Percentiles rank a stretch among this genome's conserved stretches.
Evolutionary conservation across 2,113 vertebrate genomes (phyloP).

Genomic region (Pituophis catenifer): DNA sequence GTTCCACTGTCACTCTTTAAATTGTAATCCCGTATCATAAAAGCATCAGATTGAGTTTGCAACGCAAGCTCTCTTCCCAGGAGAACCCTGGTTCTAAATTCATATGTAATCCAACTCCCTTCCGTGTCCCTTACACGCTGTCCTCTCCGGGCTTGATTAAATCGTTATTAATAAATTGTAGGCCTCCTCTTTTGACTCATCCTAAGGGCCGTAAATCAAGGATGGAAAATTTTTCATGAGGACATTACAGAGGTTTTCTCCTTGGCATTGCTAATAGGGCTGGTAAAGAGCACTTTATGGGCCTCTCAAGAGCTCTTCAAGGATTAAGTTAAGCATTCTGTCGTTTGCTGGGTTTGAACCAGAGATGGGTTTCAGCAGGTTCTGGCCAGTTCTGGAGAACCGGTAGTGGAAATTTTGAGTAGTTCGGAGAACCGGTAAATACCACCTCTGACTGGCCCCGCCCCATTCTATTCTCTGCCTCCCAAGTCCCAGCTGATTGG

Average conservation of each 20-base stretch:
- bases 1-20: constrained; percentile 42
- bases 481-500: too few species aligned
- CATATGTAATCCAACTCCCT: constrained; percentile 37
- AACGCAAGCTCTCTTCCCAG: constrained; percentile 22
- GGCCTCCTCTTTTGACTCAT: not conserved
- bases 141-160: constrained; percentile 4
- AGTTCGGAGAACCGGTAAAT: too few species aligned
- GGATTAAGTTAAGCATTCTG: not conserved
- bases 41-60: constrained; percentile 38
- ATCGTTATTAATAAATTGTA: not conserved
- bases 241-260: not conserved
- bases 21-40: constrained; percentile 44
- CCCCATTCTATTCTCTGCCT: too few species aligned
- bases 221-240: not conserved
- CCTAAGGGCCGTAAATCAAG: not conserved
- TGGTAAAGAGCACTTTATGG: not conserved
- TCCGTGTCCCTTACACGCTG: constrained; percentile 21
- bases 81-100: constrained; percentile 38
- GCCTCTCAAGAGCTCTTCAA: not conserved
- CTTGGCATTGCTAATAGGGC: not conserved
- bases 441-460: too few species aligned
- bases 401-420: too few species aligned
- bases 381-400: too few species aligned
- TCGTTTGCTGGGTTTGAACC: not conserved
- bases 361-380: too few species aligned